These are phyloP conservation scores for Glareola pratincola DNA, from an alignment of 2,113 vertebrate genomes.

Conservation along the genomic window DNA sequence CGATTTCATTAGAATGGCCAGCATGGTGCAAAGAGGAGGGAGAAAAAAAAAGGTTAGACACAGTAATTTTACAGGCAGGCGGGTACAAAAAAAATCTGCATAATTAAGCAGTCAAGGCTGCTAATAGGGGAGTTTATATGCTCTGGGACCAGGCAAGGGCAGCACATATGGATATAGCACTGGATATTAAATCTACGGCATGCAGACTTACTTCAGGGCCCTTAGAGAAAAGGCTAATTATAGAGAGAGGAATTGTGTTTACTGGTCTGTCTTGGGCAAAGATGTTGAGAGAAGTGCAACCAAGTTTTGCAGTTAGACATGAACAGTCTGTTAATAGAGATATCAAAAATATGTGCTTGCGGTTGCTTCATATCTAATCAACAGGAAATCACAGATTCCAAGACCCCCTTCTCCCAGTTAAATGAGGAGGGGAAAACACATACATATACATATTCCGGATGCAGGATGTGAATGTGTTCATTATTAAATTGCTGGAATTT, in stretches of 20 bases:
- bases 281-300: conserved; percentile 81
- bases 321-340: conserved; percentile 83
- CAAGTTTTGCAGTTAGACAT: conserved; percentile 81
- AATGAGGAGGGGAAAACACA: conserved; percentile 43
- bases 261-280: conserved; percentile 88
- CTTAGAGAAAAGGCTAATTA: conserved; percentile 88
- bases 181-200: conserved; percentile 89
- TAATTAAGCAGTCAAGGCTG: conserved; percentile 90
- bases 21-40: conserved; percentile 78
- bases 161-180: conserved; percentile 87
- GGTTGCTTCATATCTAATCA: conserved; percentile 72
- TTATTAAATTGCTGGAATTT: conserved; percentile 71
- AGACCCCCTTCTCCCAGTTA: conserved; percentile 44
- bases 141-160: conserved; percentile 86
- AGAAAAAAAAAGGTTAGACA: conserved; percentile 82
- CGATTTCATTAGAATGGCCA: conserved; percentile 85
- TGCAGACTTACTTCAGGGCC: conserved; percentile 83
- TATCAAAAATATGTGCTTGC: conserved; percentile 76
- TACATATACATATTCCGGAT: conserved; percentile 57
- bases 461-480: conserved; percentile 53
- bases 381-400: conserved; percentile 69
- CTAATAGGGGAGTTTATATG: conserved; percentile 91
- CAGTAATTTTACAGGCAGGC: conserved; percentile 88
- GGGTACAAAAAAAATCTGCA: conserved; percentile 88
- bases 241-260: conserved; percentile 89